A percentile compares a stretch with the other conserved stretches of the same genome.
These are phyloP conservation scores for Myxocyprinus asiaticus DNA, from an alignment of 2,113 vertebrate species.

Conservation along the genomic window DNA sequence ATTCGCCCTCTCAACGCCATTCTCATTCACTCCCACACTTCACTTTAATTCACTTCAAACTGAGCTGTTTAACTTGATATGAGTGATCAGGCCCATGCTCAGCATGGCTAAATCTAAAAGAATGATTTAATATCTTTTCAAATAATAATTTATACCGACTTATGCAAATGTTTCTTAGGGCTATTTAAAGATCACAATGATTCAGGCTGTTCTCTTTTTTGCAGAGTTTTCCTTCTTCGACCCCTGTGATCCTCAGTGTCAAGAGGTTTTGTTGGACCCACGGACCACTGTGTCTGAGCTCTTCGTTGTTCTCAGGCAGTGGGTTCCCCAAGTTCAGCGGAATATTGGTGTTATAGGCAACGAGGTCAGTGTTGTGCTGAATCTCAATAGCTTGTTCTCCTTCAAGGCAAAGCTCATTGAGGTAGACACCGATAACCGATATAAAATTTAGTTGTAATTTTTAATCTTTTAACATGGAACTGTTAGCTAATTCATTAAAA, in stretches of 20 bases:
- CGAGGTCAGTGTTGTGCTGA: slow-evolving; percentile 77
- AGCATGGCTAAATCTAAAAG: too few relatives aligned
- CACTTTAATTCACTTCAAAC: slow-evolving; percentile 35
- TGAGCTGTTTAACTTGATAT: slow-evolving; percentile 37
- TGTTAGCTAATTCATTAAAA: too few relatives aligned
- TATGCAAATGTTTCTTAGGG: neutral
- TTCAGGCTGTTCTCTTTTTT: slow-evolving; percentile 5
- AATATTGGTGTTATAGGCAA: slow-evolving; percentile 90
- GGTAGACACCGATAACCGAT: neutral
- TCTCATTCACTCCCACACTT: slow-evolving; percentile 24
- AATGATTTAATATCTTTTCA: neutral
- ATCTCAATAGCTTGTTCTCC: neutral
- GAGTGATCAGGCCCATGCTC: neutral
- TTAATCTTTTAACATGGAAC: too few relatives aligned
- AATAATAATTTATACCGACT: neutral
- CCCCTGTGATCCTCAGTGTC: slow-evolving; percentile 90
- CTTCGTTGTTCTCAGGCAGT: slow-evolving; percentile 95
- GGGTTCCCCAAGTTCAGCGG: slow-evolving; percentile 98
- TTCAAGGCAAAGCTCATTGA: neutral
- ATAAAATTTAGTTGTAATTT: too few relatives aligned
- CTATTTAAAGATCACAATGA: neutral
- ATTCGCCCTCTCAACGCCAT: neutral
- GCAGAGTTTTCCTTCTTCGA: slow-evolving; percentile 98
- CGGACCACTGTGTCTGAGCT: slow-evolving; percentile 91
- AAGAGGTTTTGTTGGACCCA: slow-evolving; percentile 87